These are phyloP conservation scores for Chaetodon auriga DNA, from an alignment of 2,113 vertebrate genomes.

Conservation along the genomic window DNA sequence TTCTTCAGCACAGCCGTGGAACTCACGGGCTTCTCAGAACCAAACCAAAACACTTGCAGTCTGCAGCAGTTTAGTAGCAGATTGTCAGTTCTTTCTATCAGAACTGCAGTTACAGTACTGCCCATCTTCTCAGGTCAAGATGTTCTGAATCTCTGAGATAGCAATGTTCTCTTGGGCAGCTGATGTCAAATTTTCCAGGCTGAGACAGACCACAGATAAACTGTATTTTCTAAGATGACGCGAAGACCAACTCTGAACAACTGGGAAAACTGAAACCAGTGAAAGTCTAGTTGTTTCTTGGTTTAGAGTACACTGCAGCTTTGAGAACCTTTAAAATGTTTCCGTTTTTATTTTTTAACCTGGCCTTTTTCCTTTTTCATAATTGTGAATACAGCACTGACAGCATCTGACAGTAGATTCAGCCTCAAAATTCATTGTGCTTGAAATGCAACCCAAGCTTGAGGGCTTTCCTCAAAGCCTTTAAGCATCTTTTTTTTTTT, in stretches of 20 bases:
- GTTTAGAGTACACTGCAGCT: background rate
- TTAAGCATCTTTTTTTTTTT: slow-evolving; percentile 17
- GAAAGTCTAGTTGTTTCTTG: background rate
- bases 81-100: background rate
- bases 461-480: background rate
- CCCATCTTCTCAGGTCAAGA: background rate
- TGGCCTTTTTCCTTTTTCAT: background rate
- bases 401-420: background rate
- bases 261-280: background rate
- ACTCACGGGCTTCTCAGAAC: slow-evolving; percentile 3
- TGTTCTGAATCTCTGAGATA: slow-evolving; percentile 1
- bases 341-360: background rate
- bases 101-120: background rate
- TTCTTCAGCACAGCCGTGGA: slow-evolving; percentile 42
- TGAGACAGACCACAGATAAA: background rate
- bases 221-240: background rate
- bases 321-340: background rate
- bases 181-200: background rate
- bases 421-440: background rate
- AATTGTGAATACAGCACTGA: background rate
- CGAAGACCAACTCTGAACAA: background rate
- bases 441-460: background rate
- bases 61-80: background rate
- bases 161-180: background rate
- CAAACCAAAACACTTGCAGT: slow-evolving; percentile 21